Evolutionary conservation across 2,113 vertebrate species (phyloP), one percentile per base, ranked within the genome.

Genomic region (Calypte anna): DNA sequence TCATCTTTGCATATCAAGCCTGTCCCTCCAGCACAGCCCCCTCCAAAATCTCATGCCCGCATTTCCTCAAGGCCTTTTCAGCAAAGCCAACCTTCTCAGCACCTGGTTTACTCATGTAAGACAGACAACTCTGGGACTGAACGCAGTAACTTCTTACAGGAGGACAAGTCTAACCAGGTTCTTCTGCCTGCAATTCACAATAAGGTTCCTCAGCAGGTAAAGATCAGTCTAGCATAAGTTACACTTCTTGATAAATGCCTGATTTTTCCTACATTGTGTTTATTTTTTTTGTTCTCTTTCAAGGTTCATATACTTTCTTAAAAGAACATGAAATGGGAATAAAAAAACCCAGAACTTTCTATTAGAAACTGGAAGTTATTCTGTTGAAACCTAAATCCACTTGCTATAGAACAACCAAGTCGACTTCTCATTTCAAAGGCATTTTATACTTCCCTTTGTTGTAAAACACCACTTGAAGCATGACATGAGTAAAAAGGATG

Each of bases 1-100:
- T 88, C 94, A 1, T 97, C 97, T 88, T 87, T 97, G 22, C 91
- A 98, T 68, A 91, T 98, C 23, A 98, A 98, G 78, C 98, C 98
- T 3, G 96, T 98, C 51, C 98, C 98, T 31, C 99, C 98, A 40
- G 93, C 97, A 78, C 98, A 99, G n/a, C 98, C 98, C 3, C 98
- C 98, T 15, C 90, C 86, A 2, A 98, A 98, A 61, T 97, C 98
- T 85, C 98, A 98, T 2, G 86, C 97, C 8, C 97, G 95, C 81
- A 92, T 98, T 76, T 97, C 98, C 6, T 97, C 98, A 46, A 98
- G 98, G 70, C 96, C 98, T 25, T 97, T 98, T 40, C 99, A 98
- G 62, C 98, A 98, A 95, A 98, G 96, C 87, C 98, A 98, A 83
- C 95, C 97, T 54, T 97, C 98, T 36, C 97, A 98, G 36, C 95